Conservation (phyloP, 2,888 invertebrate species). For the Ormia ochracea region DNA sequence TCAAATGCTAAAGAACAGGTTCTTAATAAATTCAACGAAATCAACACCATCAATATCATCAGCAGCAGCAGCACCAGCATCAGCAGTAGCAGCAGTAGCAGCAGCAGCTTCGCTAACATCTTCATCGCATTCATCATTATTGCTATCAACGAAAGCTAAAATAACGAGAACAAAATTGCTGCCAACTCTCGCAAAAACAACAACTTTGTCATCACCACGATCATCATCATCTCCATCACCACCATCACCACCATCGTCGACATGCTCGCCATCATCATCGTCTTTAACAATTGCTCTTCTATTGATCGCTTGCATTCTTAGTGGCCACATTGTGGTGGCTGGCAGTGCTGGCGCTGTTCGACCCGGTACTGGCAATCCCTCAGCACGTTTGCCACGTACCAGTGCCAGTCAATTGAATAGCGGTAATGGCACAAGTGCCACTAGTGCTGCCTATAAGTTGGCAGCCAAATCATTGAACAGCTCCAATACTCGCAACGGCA, state of each 20-base stretch:
- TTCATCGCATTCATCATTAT: slow-evolving; percentile 5
- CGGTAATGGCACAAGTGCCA: slow-evolving; percentile 65
- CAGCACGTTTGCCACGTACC: slow-evolving; percentile 80
- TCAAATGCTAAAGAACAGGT: slow-evolving; percentile 56
- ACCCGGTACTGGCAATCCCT: slow-evolving; percentile 74
- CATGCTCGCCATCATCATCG: slow-evolving; percentile 42
- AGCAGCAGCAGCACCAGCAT: neutral
- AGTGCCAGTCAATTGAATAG: slow-evolving; percentile 79
- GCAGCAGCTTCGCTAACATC: no score
- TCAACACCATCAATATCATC: slow-evolving; percentile 41
- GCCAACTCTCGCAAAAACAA: slow-evolving; percentile 16
- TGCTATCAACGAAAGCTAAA: slow-evolving; percentile 45
- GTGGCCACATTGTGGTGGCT: slow-evolving; percentile 61
- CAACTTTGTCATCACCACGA: slow-evolving; percentile 14
- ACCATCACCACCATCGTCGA: slow-evolving; percentile 42
- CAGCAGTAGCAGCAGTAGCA: slow-evolving; percentile 42
- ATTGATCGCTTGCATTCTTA: slow-evolving; percentile 66
- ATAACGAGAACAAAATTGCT: neutral
- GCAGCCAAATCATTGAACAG: slow-evolving; percentile 73
- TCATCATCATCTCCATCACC: slow-evolving; percentile 1
- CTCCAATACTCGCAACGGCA: slow-evolving; percentile 73
- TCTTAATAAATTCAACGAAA: slow-evolving; percentile 47
- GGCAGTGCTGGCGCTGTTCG: slow-evolving; percentile 70
- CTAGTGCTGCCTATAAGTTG: slow-evolving; percentile 70
- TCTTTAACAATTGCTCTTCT: slow-evolving; percentile 65